phyloP scores from a whole-genome alignment of 2,888 invertebrate species.

The Pantelozetes paolii region DNA sequence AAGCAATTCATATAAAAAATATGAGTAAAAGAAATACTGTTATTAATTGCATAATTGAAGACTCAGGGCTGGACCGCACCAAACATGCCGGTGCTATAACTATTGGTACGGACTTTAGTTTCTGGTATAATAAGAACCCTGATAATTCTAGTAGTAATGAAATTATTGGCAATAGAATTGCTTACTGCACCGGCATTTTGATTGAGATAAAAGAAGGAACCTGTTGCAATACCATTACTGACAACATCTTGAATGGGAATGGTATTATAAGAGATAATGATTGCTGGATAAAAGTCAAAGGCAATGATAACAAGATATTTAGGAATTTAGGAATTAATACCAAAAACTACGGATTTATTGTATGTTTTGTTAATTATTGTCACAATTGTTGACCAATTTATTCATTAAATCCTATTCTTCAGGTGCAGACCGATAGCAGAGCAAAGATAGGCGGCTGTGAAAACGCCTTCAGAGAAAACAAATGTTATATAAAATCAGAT shows the following conservation, averaged over 20 bases:
- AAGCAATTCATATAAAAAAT: background rate
- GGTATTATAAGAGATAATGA: background rate
- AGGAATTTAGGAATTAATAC: background rate
- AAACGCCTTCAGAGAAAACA: background rate
- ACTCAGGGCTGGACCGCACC: background rate
- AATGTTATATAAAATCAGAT: conserved; percentile 11
- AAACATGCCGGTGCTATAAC: background rate
- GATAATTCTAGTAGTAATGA: conserved; percentile 5
- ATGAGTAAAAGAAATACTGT: background rate
- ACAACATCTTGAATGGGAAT: background rate
- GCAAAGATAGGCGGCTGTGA: background rate
- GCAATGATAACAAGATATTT: background rate
- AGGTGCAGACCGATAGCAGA: background rate
- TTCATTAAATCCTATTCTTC: background rate
- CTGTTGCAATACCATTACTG: background rate
- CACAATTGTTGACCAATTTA: no score
- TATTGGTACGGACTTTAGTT: background rate
- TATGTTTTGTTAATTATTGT: no score
- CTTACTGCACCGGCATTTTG: background rate
- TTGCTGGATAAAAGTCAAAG: conserved; percentile 13
- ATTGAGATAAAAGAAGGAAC: conserved; percentile 17
- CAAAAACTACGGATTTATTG: conserved; percentile 8
- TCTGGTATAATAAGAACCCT: background rate
- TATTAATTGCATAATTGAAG: background rate
- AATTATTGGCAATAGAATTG: background rate